Base-by-base conservation (phyloP, 1,140 invertebrate species). In the Trichonephila clavipes region DNA sequence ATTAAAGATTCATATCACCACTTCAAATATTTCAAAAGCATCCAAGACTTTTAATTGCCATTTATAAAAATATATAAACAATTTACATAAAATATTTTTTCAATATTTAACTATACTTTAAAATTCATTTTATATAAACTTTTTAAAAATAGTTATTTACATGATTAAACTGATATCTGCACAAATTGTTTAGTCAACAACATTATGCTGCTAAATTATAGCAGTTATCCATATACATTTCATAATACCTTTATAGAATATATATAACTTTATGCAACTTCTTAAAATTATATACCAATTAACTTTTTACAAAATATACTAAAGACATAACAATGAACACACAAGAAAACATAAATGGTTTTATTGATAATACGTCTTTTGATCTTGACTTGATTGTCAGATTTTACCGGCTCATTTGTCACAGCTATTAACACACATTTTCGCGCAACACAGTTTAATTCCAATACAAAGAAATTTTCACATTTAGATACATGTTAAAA, bases 231-330 rank as follows among this genome's bases (percentile, higher is more conserved):
- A 59, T 85, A 85, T 59, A 85, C 51, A 59, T 59, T 59, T 77
- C 72, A 85, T 85, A 85, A 61, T 85, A 85, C 58, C 83, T 85
- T 59, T 59, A 85, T 24, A 85, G 58, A 85, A 85, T 85, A 85
- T 85, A 85, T 85, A 85, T 58, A 81, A 51, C 51, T 40, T 59
- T 85, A 61, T 24, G 34, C 18, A 77, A 34, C 72, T 34, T 64
- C 62, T 19, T 64, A 64, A 34, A 34, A 69, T 69, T 69, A 69
- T 21, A 77, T 34, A 77, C 28, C 3, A 77, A 59, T 24, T 59
- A 85, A 85, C 51, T 59, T 59, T 85, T 85, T 85, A 85, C 44
- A 59, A 85, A 58, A 85, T 58, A 83, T 40, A 28, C 44, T 85
- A 85, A 16, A 24, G 34, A 58, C 21, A 85, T 51, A 59, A 85